These are phyloP conservation scores for Lacerta viridis DNA, from an alignment of 2,797 vertebrate species.

Conservation along the genomic window DNA sequence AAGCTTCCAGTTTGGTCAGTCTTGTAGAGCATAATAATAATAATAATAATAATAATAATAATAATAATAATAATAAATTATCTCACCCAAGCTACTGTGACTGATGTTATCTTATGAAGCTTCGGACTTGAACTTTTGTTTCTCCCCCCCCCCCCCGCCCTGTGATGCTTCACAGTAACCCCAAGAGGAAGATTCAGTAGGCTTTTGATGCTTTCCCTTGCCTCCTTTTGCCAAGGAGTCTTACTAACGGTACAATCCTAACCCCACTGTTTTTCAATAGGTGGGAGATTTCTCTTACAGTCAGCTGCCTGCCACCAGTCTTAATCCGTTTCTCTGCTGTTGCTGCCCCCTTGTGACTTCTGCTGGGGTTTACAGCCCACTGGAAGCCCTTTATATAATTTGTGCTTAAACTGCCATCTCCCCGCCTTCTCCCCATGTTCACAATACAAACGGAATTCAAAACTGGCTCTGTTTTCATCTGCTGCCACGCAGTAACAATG, in stretches of 20 bases:
- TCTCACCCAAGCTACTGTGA: background rate
- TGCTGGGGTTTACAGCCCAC: background rate
- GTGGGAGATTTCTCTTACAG: background rate
- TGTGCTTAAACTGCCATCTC: background rate
- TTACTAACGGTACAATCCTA: background rate
- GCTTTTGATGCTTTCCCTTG: background rate
- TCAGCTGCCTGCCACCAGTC: no score
- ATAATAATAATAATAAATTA: no score
- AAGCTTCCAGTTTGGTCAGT: background rate
- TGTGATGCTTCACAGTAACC: background rate
- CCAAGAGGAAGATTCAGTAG: background rate
- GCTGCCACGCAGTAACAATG: background rate
- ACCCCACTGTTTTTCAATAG: no score
- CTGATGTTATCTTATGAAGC: background rate
- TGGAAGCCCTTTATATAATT: background rate
- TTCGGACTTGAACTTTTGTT: background rate
- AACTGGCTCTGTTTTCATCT: background rate
- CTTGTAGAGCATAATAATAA: background rate
- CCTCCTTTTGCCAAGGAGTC: background rate
- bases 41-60: no score
- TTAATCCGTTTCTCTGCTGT: background rate
- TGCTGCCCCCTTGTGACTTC: constrained; percentile 27
- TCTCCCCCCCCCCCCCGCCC: background rate
- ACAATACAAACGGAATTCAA: background rate
- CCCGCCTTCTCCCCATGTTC: no score